These are phyloP conservation scores for Xanthorhoe designata DNA, from an alignment of 2,888 invertebrate genomes.

Conservation along the genomic window DNA sequence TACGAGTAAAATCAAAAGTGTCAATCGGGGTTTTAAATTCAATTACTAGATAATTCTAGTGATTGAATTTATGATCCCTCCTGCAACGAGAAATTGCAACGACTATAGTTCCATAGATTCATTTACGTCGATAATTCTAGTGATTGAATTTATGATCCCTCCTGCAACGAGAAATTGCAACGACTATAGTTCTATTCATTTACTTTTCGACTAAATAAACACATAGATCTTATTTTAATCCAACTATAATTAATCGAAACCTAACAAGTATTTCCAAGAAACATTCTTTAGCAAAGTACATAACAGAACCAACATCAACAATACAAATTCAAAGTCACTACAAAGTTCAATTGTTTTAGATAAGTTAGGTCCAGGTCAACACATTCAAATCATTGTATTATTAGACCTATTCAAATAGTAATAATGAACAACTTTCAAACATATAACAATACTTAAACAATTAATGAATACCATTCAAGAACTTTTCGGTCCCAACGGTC, in stretches of 20 bases:
- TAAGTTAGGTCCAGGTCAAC: conserved; percentile 2
- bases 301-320: conserved; percentile 7
- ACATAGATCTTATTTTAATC: background rate
- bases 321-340: conserved; percentile 11
- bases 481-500: too few relatives aligned
- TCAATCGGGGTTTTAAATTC: too few relatives aligned
- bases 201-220: too few relatives aligned
- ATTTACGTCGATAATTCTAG: too few relatives aligned
- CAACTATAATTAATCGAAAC: background rate
- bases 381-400: conserved; percentile 2
- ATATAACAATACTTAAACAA: conserved; percentile 4
- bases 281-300: background rate
- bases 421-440: conserved; percentile 7
- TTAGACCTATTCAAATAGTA: conserved; percentile 10
- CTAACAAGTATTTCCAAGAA: background rate
- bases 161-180: too few relatives aligned
- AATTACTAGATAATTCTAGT: too few relatives aligned
- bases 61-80: too few relatives aligned
- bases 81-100: too few relatives aligned
- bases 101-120: too few relatives aligned
- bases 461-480: background rate
- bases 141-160: too few relatives aligned
- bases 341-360: conserved; percentile 18
- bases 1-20: too few relatives aligned
- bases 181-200: too few relatives aligned